A percentile compares a stretch with the other conserved stretches of the same genome.
Conservation (phyloP, 2,888 invertebrate genomes). For the Mimachlamys varia region DNA sequence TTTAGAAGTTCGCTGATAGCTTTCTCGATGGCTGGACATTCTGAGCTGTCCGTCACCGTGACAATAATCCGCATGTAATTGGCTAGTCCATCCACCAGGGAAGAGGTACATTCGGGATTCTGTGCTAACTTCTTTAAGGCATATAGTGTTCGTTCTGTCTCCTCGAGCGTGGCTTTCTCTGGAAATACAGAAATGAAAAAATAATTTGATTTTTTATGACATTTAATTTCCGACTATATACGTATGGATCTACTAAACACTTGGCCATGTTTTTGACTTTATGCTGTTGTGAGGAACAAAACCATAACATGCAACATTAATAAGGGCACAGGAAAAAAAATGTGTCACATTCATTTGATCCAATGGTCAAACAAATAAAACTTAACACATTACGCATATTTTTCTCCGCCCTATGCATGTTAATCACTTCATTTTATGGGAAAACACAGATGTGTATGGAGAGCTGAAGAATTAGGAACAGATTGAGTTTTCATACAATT, state of each 20-base stretch:
- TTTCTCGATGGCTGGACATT: conserved; percentile 69
- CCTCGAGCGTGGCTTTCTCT: conserved; percentile 77
- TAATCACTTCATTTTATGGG: no score
- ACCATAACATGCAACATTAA: no score
- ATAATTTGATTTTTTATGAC: neutral
- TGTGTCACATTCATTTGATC: no score
- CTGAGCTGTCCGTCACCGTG: conserved; percentile 81
- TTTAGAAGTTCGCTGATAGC: conserved; percentile 74
- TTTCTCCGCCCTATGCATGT: no score
- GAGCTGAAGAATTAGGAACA: no score
- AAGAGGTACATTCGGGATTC: conserved; percentile 84
- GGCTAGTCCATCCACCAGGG: conserved; percentile 83
- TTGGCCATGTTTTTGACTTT: no score
- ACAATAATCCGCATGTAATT: conserved; percentile 80
- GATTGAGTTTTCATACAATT: no score
- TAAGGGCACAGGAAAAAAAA: no score
- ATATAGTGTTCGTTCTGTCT: conserved; percentile 83
- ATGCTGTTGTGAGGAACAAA: no score
- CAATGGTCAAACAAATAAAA: no score
- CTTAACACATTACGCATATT: no score
- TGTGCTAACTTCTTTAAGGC: conserved; percentile 84
- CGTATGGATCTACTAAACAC: neutral
- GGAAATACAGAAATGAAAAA: conserved; percentile 52
- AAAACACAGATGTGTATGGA: no score
- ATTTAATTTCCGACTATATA: neutral